phyloP scores from a whole-genome alignment of 2,113 vertebrate species.

The Elaphurus davidianus region DNA sequence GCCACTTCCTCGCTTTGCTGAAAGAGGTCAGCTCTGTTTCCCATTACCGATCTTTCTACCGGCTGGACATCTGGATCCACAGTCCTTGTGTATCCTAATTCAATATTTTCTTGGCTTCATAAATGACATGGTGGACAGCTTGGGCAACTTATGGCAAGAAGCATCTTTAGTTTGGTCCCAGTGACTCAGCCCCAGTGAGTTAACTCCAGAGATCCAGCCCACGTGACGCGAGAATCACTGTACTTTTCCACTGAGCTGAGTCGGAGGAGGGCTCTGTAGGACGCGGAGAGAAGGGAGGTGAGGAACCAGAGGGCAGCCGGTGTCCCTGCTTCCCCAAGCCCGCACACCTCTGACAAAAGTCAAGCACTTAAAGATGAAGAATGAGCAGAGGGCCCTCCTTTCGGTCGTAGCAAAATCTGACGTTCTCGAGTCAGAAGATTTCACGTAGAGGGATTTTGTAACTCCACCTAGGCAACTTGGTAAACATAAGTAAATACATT shows the following conservation, averaged over 20 bases:
- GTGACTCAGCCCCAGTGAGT: neutral
- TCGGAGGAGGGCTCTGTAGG: neutral
- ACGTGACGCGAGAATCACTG: neutral
- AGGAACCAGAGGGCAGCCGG: neutral
- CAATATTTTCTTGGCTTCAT: constrained; percentile 31
- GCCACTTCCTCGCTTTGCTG: neutral
- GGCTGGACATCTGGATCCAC: constrained; percentile 61
- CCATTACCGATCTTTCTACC: constrained; percentile 30
- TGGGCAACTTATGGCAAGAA: neutral
- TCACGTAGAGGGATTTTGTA: neutral
- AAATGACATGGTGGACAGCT: constrained; percentile 4
- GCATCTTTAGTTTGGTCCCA: neutral
- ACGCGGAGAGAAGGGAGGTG: neutral
- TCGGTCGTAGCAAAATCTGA: neutral
- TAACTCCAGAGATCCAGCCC: neutral
- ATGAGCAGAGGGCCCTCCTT: neutral
- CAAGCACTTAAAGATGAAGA: neutral
- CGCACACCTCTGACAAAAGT: neutral
- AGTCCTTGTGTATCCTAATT: constrained; percentile 13
- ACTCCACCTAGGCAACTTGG: neutral
- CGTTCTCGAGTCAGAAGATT: neutral
- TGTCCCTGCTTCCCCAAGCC: neutral
- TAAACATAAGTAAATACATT: neutral
- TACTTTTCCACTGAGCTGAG: constrained; percentile 35
- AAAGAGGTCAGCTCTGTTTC: constrained; percentile 71